Evolutionary conservation across 2,888 invertebrate species (phyloP), one percentile per base, ranked within the genome.

Genomic region (Chesias legatella): DNA sequence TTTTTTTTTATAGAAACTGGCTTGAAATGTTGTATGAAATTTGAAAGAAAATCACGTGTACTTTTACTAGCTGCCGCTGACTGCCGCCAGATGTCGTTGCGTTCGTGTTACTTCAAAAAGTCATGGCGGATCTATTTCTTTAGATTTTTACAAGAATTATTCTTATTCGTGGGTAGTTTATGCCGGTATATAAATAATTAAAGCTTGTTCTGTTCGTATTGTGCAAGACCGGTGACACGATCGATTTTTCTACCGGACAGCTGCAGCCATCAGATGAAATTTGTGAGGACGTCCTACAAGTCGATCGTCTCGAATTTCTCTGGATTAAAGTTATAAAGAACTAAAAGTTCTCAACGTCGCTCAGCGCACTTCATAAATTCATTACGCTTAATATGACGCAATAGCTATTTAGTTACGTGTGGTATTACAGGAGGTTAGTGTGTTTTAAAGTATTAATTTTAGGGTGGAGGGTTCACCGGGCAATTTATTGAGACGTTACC

Each of bases 51-150:
- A 81, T 88, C 86, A 88, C 88, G 85, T 86, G 86, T 81, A 64
- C 58, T 74, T 70, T 21, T 33, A 22, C 8, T 26, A 29, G 33
- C 29, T 41, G 37, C 33, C 59, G 54, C 26, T 51, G 44, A 58
- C 44, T 43, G 61, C 63, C 75, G 75, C 67, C 79, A 85, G 88
- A 85, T 85, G 86, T 81, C 86, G 81, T 78, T 2, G 13, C 2
- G 13, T n/a, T 73, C 74, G 71, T 77, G 73, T 69, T 72, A 73
- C 66, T 74, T 67, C 63, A 61, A 72, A 71, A 83, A 79, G 81
- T 86, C 81, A 88, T 88, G 86, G 88, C 82, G 81, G 80, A 86
- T 82, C 76, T 82, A 79, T 73, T 80, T 77, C 76, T 75, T 59
- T 75, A 77, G 65, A 67, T 69, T 80, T 81, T 81, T 77, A 48